These are phyloP conservation scores for Cetonia aurata DNA, from an alignment of 2,888 invertebrate species.

Conservation along the genomic window DNA sequence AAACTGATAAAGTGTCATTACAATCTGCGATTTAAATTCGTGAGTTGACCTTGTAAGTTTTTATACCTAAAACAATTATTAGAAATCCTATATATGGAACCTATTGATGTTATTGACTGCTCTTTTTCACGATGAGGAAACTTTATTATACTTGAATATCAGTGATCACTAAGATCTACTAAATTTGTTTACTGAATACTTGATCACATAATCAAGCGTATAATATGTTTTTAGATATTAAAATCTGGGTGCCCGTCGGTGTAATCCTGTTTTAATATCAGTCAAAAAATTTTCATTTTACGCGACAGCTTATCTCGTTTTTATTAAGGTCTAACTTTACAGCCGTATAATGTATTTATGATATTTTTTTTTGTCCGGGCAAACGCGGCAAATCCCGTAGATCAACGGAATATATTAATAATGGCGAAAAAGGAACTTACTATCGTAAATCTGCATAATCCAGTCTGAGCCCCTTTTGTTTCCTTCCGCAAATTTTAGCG, in stretches of 20 bases:
- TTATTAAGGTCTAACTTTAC: slow-evolving; percentile 35
- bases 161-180: not conserved
- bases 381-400: slow-evolving; percentile 35
- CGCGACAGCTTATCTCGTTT: slow-evolving; percentile 31
- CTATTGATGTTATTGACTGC: not conserved
- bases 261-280: slow-evolving; percentile 30
- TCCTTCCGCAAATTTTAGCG: slow-evolving; percentile 37
- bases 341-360: slow-evolving; percentile 36
- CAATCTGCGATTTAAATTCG: too few species aligned
- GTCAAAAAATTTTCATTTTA: slow-evolving; percentile 35
- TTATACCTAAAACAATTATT: too few species aligned
- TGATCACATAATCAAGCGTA: not conserved
- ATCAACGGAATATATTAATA: slow-evolving; percentile 39
- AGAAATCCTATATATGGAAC: too few species aligned
- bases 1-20: too few species aligned
- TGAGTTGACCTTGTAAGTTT: too few species aligned
- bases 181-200: not conserved
- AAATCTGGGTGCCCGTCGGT: slow-evolving; percentile 6
- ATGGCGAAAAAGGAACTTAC: slow-evolving; percentile 38
- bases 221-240: slow-evolving; percentile 10
- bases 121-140: not conserved
- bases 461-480: slow-evolving; percentile 39
- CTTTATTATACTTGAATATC: not conserved
- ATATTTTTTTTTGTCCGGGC: slow-evolving; percentile 14
- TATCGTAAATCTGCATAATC: slow-evolving; percentile 39